phyloP scores from a whole-genome alignment of 23 tunicate genomes.

The Trididemnum clinides region DNA sequence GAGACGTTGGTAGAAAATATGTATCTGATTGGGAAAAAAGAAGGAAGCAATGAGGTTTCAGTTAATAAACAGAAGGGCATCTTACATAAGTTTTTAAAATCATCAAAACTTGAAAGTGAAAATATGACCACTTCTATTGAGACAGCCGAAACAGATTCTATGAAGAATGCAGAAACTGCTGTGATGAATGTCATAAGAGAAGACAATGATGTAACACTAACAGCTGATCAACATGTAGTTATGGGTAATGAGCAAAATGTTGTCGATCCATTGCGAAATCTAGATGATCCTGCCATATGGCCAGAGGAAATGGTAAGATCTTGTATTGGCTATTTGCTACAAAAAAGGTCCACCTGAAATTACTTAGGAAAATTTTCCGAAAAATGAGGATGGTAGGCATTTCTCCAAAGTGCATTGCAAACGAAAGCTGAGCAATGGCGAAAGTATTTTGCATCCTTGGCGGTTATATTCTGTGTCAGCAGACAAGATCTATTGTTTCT shows the following conservation, averaged over 20 bases:
- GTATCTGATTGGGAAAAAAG: neutral
- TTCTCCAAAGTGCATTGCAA: too few species aligned
- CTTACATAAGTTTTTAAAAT: neutral
- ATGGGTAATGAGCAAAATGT: too few species aligned
- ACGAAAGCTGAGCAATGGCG: neutral
- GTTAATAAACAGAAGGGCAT: too few species aligned
- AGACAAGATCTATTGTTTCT: too few species aligned
- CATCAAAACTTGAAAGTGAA: neutral
- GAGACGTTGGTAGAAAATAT: too few species aligned
- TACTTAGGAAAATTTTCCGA: neutral
- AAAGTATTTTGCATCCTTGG: neutral
- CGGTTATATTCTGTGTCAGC: neutral
- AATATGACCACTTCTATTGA: neutral
- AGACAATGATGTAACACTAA: too few species aligned
- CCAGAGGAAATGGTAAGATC: neutral
- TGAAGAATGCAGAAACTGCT: too few species aligned
- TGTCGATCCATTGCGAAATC: neutral
- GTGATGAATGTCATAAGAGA: too few species aligned
- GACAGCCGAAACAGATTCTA: too few species aligned
- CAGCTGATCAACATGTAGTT: too few species aligned
- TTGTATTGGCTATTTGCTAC: neutral
- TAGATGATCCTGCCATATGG: neutral
- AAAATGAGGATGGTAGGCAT: too few species aligned
- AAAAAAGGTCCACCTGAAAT: neutral
- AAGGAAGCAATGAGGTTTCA: neutral